Evolutionary conservation across 2,113 vertebrate species (phyloP), one percentile per base, ranked within the genome.

Genomic region (Campylomormyrus tamandua): DNA sequence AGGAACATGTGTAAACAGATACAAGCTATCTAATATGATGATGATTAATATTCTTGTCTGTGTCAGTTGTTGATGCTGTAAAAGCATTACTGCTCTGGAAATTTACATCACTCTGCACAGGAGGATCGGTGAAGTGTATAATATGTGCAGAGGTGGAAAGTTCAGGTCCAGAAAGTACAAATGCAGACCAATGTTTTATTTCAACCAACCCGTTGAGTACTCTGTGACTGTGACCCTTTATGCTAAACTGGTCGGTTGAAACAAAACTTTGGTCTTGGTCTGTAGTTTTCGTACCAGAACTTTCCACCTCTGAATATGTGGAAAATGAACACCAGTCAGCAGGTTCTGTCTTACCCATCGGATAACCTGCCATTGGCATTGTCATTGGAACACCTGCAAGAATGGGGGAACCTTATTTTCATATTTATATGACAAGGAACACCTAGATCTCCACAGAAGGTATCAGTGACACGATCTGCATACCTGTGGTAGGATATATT

Each of bases 401-500:
- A 91, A 62, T 89, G 3, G 87, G 46, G 31, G 31, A 31, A 31
- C 35, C 24, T 45, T 50, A 83, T 56, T 89, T n/a, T 70, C n/a
- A 90, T 88, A 70, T 53, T 56, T 27, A 77, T 46, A 17, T 3
- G 27, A 15, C 17, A 88, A 50, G 15, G 9, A 85, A 42, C 35
- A 83, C 77, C 5, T 48, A 48, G 39, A 21, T 53, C 58, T 48
- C n/a, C 39, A 11, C 8, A 31, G 53, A 46, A 48, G 35, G 50
- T 0, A 70, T 24, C 74, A 24, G 8, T 11, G 89, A 31, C 15
- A 35, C 4, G 27, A 31, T 7, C 46, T 89, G 27, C 17, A 1
- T 94, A 98, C 98, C 96, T 94, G 94, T 3, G 62, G 96, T 92
- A 89, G 96, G 93, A 90, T 96, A 96, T 87, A 95, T 91, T 90